Conservation (phyloP, 2,888 invertebrate genomes). For the Eumacrocentrus americanus region DNA sequence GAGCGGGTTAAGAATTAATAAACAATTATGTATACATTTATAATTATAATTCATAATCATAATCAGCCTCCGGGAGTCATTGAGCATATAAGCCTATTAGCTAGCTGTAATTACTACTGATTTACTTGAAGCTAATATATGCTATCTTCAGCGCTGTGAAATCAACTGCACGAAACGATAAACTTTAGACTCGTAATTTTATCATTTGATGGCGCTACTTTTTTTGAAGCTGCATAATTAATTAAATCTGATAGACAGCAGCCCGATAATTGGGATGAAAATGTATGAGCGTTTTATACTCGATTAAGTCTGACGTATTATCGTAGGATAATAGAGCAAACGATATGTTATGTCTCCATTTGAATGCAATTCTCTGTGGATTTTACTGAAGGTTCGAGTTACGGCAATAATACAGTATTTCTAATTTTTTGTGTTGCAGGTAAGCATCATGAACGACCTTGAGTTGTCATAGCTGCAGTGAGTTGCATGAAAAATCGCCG, state of each 20-base stretch:
- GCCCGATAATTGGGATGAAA: slow-evolving; percentile 3
- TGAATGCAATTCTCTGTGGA: too few relatives aligned
- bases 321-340: too few relatives aligned
- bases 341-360: too few relatives aligned
- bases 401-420: slow-evolving; percentile 16
- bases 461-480: slow-evolving; percentile 5
- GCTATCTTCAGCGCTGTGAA: not conserved
- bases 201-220: not conserved
- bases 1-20: slow-evolving; percentile 30
- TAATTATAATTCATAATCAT: not conserved
- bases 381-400: not conserved
- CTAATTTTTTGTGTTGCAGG: slow-evolving; percentile 41
- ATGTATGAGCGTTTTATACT: slow-evolving; percentile 1
- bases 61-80: slow-evolving; percentile 12
- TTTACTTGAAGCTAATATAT: slow-evolving; percentile 11
- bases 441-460: slow-evolving; percentile 37
- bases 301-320: not conserved
- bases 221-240: not conserved
- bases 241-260: not conserved
- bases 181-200: not conserved
- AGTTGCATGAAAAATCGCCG: slow-evolving; percentile 17
- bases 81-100: slow-evolving; percentile 31
- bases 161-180: not conserved
- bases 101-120: slow-evolving; percentile 21
- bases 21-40: slow-evolving; percentile 23